These are phyloP conservation scores for Phengaris arion DNA, from an alignment of 2,888 invertebrate genomes.

Conservation along the genomic window DNA sequence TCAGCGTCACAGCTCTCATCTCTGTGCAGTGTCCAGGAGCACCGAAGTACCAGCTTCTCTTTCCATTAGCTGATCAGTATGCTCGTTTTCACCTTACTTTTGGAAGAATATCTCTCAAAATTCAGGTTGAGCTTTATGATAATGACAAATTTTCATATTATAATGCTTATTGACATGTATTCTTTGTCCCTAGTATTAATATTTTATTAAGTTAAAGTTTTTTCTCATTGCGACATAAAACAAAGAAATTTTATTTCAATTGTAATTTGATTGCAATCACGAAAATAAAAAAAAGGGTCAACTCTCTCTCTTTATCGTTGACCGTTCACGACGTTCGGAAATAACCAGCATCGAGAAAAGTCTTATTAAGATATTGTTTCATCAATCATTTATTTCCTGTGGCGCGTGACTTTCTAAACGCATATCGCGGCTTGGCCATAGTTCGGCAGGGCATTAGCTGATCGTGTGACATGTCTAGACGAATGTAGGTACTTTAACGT, in stretches of 20 bases:
- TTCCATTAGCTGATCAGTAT: no score
- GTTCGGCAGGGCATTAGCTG: slow-evolving; percentile 7
- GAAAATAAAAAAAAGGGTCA: not conserved
- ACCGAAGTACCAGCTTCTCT: no score
- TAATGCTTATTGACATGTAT: not conserved
- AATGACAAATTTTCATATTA: not conserved
- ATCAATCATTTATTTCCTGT: slow-evolving; percentile 29
- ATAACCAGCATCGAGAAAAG: slow-evolving; percentile 21
- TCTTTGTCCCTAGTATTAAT: not conserved
- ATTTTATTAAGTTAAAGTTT: not conserved
- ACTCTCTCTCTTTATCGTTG: slow-evolving; percentile 10
- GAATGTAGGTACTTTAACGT: slow-evolving; percentile 11
- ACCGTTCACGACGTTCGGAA: slow-evolving; percentile 18
- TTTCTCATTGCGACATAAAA: not conserved
- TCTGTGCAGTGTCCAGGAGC: no score
- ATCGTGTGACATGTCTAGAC: slow-evolving; percentile 24
- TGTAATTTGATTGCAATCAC: slow-evolving; percentile 1
- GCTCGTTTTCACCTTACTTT: not conserved
- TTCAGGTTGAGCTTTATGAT: not conserved
- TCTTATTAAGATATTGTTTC: slow-evolving; percentile 15
- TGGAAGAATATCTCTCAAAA: not conserved
- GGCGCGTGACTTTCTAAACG: slow-evolving; percentile 30
- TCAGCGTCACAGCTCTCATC: no score
- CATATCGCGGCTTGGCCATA: slow-evolving; percentile 19
- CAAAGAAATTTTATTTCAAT: not conserved